A percentile compares a stretch with the other conserved stretches of the same genome.
phyloP scores from a whole-genome alignment of 2,113 vertebrate genomes.

The Nesogale talazaci region DNA sequence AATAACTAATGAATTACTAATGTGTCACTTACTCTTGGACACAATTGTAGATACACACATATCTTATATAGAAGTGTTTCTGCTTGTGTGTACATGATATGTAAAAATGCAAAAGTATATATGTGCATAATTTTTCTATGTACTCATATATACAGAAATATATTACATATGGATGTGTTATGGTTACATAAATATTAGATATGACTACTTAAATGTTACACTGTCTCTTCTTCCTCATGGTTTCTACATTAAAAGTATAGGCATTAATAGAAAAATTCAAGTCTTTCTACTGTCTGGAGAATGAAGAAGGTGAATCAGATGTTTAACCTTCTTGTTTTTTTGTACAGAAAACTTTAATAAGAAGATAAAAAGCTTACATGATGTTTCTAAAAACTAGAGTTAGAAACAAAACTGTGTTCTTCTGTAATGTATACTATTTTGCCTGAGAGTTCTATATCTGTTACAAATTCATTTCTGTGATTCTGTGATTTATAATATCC shows the following conservation, averaged over 20 bases:
- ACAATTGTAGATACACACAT: too few relatives aligned
- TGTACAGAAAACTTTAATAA: conserved; percentile 7
- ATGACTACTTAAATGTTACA: not conserved
- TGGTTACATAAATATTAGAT: not conserved
- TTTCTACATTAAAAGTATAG: not conserved
- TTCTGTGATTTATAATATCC: not conserved
- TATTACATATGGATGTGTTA: too few relatives aligned
- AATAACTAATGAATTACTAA: not conserved
- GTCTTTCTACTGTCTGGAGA: conserved; percentile 15
- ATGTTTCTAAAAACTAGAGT: conserved; percentile 17
- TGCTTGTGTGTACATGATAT: not conserved
- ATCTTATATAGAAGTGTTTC: too few relatives aligned
- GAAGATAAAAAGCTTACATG: conserved; percentile 19
- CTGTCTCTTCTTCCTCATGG: not conserved
- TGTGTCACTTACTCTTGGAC: not conserved
- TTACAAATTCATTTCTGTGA: not conserved
- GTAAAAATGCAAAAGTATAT: too few relatives aligned
- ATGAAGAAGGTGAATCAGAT: conserved; percentile 26
- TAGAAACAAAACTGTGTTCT: not conserved
- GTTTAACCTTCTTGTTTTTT: conserved; percentile 17
- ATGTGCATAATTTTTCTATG: too few relatives aligned
- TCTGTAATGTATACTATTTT: not conserved
- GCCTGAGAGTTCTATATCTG: not conserved
- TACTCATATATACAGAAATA: too few relatives aligned
- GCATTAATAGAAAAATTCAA: conserved; percentile 6